Conservation (phyloP, 2,797 vertebrate species). For the Kryptolebias ocellatus region DNA sequence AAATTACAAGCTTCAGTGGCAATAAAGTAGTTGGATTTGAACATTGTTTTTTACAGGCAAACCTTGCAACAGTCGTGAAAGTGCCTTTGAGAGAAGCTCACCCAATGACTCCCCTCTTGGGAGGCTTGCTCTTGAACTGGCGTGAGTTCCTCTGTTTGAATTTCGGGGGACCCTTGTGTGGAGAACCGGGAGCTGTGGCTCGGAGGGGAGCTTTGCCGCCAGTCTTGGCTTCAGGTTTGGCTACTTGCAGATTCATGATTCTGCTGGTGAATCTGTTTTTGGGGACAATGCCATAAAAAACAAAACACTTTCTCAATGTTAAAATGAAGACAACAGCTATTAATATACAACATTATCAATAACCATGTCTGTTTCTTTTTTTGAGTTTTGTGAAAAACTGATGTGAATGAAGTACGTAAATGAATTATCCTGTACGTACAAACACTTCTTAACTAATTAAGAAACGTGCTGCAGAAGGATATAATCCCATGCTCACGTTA, state of each 20-base stretch:
- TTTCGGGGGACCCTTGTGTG: conserved; percentile 84
- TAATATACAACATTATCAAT: neutral
- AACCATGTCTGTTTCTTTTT: no score
- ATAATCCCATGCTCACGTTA: conserved; percentile 36
- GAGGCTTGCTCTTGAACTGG: conserved; percentile 92
- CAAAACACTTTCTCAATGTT: neutral
- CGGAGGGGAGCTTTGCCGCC: conserved; percentile 73
- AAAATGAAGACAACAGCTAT: neutral
- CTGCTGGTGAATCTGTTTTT: neutral
- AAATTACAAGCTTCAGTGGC: neutral
- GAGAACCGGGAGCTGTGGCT: conserved; percentile 78
- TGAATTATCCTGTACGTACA: no score
- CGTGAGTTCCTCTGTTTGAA: conserved; percentile 89
- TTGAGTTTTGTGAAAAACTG: no score
- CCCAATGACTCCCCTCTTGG: conserved; percentile 90
- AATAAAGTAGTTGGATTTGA: neutral
- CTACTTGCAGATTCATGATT: conserved; percentile 82
- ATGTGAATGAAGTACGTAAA: no score
- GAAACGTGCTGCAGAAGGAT: neutral
- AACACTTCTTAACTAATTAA: neutral
- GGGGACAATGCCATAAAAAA: neutral
- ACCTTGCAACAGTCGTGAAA: neutral
- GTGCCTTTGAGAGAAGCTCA: conserved; percentile 56
- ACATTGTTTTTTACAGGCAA: neutral
- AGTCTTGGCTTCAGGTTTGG: conserved; percentile 81